Evolutionary conservation across 2,797 vertebrate genomes (phyloP), one percentile per base, ranked within the genome.

Genomic region (Chaunax sp.): DNA sequence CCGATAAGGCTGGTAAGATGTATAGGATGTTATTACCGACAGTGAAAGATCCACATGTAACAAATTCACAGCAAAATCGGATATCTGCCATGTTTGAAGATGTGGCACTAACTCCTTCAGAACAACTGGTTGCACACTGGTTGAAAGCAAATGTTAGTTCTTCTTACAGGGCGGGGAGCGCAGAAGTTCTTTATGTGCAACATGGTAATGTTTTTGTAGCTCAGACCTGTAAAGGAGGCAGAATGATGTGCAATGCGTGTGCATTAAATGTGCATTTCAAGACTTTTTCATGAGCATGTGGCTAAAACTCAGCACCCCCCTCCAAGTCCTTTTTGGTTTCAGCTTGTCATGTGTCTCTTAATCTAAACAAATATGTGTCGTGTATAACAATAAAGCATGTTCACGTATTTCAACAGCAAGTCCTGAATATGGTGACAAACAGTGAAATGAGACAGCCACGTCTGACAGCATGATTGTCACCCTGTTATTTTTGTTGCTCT

Each of bases 401-500:
- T 26, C 51, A 62, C 72, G 72, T 53, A 53, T 70, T 80, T 72
- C 37, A 71, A 62, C 45, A 59, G 67, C 71, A 69, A 85, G 70
- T 66, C 43, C 58, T 86, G 85, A 89, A 90, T 87, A 83, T 75
- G 64, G 70, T 89, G 86, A 90, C 90, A 83, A 69, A 47, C 50
- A 74, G 68, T 69, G 62, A 80, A 86, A 83, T 72, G 77, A 89
- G 77, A 83, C 79, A 74, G 78, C 74, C 84, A 73, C 63, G 78
- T 89, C 75, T 87, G 78, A 81, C 82, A 75, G 46, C 20, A 26
- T 70, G 80, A 85, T 75, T 78, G 84, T 88, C 81, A 75, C 79
- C 78, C 69, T 90, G 84, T 86, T 85, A 89, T 89, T 91, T 89
- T 80, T 86, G 81, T 83, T 81, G 72, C 69, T 82, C 83, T 77